Conservation (phyloP, 37 sponge, comb jelly and placozoan genomes). For the Lycopodina hypogea region DNA sequence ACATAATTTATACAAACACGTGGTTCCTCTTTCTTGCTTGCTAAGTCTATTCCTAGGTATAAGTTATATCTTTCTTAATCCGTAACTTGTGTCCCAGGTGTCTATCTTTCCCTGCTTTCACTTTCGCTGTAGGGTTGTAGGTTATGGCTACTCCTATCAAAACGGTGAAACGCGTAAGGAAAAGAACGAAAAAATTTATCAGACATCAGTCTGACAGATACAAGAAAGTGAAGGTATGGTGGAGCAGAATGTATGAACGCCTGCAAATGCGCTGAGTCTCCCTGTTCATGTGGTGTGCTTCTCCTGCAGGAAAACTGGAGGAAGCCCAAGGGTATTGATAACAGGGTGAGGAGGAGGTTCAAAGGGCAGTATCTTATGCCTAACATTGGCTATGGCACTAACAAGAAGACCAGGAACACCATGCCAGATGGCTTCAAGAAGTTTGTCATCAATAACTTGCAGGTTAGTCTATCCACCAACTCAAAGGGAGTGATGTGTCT, state of each 20-base stretch:
- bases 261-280: not conserved
- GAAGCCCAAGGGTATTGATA: conserved; percentile 98
- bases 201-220: conserved; percentile 95
- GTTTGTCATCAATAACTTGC: conserved; percentile 91
- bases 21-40: not conserved
- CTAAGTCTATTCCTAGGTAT: not conserved
- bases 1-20: not conserved
- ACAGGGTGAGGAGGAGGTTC: conserved; percentile 90
- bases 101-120: too few relatives aligned
- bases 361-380: conserved; percentile 93
- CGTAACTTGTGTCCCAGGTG: too few relatives aligned
- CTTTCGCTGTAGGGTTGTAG: too few relatives aligned
- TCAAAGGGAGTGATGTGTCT: too few relatives aligned
- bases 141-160: conserved; percentile 72
- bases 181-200: conserved; percentile 89
- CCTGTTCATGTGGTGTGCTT: not conserved
- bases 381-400: conserved; percentile 92
- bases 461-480: conserved; percentile 43
- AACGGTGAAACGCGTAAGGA: conserved; percentile 73
- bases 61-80: not conserved
- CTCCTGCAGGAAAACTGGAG: conserved; percentile 81
- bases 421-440: conserved; percentile 85
- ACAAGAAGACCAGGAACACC: conserved; percentile 90
- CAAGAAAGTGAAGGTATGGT: conserved; percentile 78
- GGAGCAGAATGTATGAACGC: too few relatives aligned